phyloP scores from a whole-genome alignment of 2,113 vertebrate genomes.

The Edolisoma coerulescens region DNA sequence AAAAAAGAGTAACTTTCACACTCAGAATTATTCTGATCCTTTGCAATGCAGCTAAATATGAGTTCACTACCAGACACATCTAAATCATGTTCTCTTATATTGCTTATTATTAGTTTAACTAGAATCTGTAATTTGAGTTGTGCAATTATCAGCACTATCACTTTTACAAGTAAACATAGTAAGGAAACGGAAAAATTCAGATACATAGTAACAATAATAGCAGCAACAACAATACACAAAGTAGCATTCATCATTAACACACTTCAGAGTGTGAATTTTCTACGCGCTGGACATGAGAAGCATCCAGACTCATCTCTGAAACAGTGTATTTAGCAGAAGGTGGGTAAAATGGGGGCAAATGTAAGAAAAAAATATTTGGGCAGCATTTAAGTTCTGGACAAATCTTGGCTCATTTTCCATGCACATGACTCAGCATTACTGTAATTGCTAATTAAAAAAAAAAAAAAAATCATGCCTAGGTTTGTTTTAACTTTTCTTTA shows the following conservation, averaged over 20 bases:
- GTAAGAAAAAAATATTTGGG: neutral
- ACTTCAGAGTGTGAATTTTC: neutral
- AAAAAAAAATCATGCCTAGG: neutral
- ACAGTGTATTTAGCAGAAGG: neutral
- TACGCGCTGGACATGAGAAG: neutral
- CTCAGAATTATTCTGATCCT: neutral
- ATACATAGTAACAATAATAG: neutral
- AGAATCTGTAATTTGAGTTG: neutral
- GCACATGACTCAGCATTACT: neutral
- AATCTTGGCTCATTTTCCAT: neutral
- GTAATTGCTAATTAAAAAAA: neutral
- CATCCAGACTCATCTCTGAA: neutral
- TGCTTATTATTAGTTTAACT: neutral
- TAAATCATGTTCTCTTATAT: neutral
- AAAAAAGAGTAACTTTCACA: neutral
- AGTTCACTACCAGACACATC: neutral
- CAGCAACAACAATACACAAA: neutral
- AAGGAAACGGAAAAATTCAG: neutral
- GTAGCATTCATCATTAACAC: neutral
- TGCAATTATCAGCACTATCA: neutral
- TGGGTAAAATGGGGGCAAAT: neutral
- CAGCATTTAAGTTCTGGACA: neutral
- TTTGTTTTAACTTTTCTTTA: neutral
- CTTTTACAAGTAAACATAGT: neutral
- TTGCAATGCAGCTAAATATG: neutral